Evolutionary conservation across 2,797 vertebrate species (phyloP), one percentile per base, ranked within the genome.

Genomic region (Spinibarbus caldwelli): DNA sequence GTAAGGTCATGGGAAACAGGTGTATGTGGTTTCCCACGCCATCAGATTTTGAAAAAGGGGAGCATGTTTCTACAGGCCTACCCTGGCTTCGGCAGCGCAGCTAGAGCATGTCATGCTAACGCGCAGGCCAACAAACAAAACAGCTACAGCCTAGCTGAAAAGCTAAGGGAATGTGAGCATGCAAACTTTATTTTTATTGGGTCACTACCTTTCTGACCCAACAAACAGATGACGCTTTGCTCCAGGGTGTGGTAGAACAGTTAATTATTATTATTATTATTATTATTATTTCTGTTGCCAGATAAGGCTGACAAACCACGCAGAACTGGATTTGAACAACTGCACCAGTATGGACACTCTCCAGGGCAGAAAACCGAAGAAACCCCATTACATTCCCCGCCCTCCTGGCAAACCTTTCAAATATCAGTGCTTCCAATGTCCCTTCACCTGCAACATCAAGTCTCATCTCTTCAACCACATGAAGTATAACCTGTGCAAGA

Each of bases 381-480:
- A 98, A 91, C 98, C 98, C 5, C 98, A 99, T 87, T 99, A 99
- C 88, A 99, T 99, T 90, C 98, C 98, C 5, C 92, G 98, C 76
- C 98, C 98, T 4, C 97, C 97, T 0, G 98, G 98, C 80, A 99
- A 99, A 87, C 98, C 98, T 0, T 99, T 97, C 92, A 99, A 98
- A 91, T 99, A 99, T 91, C 99, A 99, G 93, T 99, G 98, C 86
- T 99, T 99, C 95, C 98, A 99, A 86, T 99, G 98, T 78, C 98
- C 98, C 29, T 99, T 99, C 86, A 99, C 98, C 29, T 99, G 98
- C 95, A 99, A 99, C 0, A 97, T 98, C 90, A 99, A 99, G 94
- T 99, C 98, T 8, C 98, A 99, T 72, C 97, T 99, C 81, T 99
- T 99, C 83, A 99, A 99, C 91, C 98, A 99, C 86, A 99, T 99